These are phyloP conservation scores for Donacobius atricapilla DNA, from an alignment of 2,113 vertebrate species.

Conservation along the genomic window DNA sequence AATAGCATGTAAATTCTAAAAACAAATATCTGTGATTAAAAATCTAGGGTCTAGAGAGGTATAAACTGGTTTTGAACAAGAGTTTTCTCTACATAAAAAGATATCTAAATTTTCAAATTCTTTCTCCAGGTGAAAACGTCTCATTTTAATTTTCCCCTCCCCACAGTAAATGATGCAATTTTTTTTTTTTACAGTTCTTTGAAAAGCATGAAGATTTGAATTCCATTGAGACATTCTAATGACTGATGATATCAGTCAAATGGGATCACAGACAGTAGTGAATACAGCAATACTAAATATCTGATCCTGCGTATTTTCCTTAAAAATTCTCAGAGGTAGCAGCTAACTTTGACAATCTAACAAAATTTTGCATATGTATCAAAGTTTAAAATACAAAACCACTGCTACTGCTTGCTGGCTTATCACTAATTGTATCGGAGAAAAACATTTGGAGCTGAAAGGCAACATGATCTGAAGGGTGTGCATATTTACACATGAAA, in stretches of 20 bases:
- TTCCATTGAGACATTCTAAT: background rate
- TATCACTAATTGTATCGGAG: background rate
- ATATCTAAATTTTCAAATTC: background rate
- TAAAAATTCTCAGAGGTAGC: background rate
- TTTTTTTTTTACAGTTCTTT: background rate
- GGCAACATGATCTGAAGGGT: background rate
- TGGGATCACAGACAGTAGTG: background rate
- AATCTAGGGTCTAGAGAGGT: background rate
- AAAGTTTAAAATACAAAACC: background rate
- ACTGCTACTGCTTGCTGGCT: background rate
- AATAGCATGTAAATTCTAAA: background rate
- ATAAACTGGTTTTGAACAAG: background rate
- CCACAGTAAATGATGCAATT: background rate
- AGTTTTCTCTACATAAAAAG: background rate
- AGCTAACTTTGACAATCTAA: background rate
- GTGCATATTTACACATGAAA: background rate
- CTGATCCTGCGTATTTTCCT: background rate
- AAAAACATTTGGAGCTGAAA: background rate
- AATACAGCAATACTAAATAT: background rate
- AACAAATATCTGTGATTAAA: background rate
- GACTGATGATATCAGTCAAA: background rate
- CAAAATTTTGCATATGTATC: background rate
- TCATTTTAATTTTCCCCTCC: background rate
- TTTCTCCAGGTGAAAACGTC: background rate
- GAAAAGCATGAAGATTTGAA: background rate